Conservation (phyloP, 2,888 invertebrate genomes). For the Andrena hattorfiana region DNA sequence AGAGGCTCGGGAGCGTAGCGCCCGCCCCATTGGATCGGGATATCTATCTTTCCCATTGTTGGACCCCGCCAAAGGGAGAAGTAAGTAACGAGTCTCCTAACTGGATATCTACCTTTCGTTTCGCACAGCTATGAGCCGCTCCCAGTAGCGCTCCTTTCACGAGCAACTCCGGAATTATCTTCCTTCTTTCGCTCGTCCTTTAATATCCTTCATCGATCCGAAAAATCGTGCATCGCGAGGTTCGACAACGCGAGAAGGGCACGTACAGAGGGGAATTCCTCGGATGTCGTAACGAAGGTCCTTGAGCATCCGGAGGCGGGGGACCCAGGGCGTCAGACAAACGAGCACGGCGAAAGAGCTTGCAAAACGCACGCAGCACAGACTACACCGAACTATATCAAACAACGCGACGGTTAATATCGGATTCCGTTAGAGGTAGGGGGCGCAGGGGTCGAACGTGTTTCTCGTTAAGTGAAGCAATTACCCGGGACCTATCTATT, state of each 20-base stretch:
- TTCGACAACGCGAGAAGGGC: constrained; percentile 47
- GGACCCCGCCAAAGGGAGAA: background rate
- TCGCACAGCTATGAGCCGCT: too few relatives aligned
- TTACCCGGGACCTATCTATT: constrained; percentile 83
- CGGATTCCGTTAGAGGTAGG: constrained; percentile 66
- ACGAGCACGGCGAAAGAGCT: constrained; percentile 59
- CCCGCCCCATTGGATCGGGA: background rate
- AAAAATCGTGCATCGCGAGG: constrained; percentile 57
- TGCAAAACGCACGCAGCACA: constrained; percentile 65
- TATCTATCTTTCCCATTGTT: background rate
- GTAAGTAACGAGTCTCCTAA: background rate
- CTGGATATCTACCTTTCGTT: background rate
- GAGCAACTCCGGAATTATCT: background rate
- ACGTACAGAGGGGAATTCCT: constrained; percentile 53
- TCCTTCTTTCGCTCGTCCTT: background rate
- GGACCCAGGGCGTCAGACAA: constrained; percentile 53
- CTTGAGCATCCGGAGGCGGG: constrained; percentile 57
- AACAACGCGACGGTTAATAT: constrained; percentile 79
- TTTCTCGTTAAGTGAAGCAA: constrained; percentile 85
- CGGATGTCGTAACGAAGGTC: constrained; percentile 61
- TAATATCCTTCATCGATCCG: constrained; percentile 4
- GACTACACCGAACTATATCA: constrained; percentile 74
- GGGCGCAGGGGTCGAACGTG: constrained; percentile 79
- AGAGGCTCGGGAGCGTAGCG: background rate
- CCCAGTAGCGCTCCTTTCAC: background rate